Conservation (phyloP, 1,140 invertebrate species). For the Musca vetustissima region DNA sequence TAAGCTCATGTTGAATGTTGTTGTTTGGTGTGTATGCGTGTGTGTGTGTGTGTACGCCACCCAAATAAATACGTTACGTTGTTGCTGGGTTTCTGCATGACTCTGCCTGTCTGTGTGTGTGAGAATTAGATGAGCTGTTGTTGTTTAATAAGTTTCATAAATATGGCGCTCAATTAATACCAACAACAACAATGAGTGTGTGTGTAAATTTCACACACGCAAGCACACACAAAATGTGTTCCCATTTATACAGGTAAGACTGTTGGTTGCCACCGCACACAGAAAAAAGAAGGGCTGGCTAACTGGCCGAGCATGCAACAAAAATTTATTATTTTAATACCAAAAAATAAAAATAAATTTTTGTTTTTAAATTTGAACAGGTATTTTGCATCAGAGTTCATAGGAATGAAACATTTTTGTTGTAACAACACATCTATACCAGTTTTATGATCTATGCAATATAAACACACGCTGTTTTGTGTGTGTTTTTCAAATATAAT, state of each 20-base stretch:
- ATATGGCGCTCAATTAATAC: conserved; percentile 26
- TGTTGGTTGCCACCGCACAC: not conserved
- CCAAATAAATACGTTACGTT: conserved; percentile 10
- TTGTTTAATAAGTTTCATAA: too few relatives aligned
- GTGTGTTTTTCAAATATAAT: not conserved
- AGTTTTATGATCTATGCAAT: conserved; percentile 4
- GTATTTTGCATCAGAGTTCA: not conserved
- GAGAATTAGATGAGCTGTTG: not conserved
- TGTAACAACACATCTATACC: too few relatives aligned
- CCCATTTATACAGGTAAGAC: conserved; percentile 9
- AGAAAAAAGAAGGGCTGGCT: too few relatives aligned
- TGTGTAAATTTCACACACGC: too few relatives aligned
- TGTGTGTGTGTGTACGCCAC: conserved; percentile 4
- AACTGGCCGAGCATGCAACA: not conserved
- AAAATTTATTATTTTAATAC: not conserved
- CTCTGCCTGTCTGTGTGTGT: not conserved
- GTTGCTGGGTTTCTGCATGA: not conserved
- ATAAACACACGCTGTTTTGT: conserved; percentile 8
- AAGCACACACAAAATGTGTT: not conserved
- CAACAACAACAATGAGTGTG: not conserved
- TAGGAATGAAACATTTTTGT: not conserved
- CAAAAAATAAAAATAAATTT: too few relatives aligned
- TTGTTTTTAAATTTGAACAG: conserved; percentile 5
- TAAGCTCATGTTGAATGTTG: conserved; percentile 14
- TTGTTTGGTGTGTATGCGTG: too few relatives aligned